Conservation (phyloP, 2,888 invertebrate genomes). For the Mythimna vitellina region DNA sequence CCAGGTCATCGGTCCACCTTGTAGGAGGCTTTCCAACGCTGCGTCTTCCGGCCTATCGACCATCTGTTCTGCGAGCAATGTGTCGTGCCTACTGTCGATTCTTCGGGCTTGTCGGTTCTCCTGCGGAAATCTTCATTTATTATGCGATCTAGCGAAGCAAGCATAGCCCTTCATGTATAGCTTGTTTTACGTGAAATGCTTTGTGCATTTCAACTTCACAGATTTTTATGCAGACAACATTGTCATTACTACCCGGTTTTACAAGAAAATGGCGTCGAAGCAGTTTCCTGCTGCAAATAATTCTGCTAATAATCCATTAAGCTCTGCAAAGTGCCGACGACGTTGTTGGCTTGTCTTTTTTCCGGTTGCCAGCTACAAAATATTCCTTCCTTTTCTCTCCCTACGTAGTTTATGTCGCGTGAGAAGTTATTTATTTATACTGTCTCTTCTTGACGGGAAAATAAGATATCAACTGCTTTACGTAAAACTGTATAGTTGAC, state of each 20-base stretch:
- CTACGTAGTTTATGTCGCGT: slow-evolving; percentile 36
- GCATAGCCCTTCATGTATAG: no score
- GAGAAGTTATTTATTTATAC: slow-evolving; percentile 32
- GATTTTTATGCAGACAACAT: slow-evolving; percentile 53
- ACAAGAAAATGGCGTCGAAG: slow-evolving; percentile 41
- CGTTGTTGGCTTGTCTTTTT: slow-evolving; percentile 26
- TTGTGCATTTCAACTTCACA: slow-evolving; percentile 46
- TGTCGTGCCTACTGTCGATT: no score
- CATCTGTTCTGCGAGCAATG: no score
- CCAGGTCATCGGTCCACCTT: no score
- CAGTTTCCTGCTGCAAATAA: slow-evolving; percentile 49
- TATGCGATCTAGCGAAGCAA: no score
- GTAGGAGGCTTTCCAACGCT: no score
- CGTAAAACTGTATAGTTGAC: slow-evolving; percentile 24
- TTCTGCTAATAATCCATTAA: slow-evolving; percentile 56
- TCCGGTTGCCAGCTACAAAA: slow-evolving; percentile 25
- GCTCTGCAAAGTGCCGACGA: slow-evolving; percentile 6
- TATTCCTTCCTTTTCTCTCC: slow-evolving; percentile 21
- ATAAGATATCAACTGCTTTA: slow-evolving; percentile 23
- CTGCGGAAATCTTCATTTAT: no score
- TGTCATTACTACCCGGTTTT: slow-evolving; percentile 41
- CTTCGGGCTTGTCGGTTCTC: no score
- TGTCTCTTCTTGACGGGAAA: background rate
- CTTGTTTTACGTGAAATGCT: background rate
- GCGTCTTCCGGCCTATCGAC: no score